These are phyloP conservation scores for Fragum sueziense DNA, from an alignment of 2,888 invertebrate genomes.

Conservation along the genomic window DNA sequence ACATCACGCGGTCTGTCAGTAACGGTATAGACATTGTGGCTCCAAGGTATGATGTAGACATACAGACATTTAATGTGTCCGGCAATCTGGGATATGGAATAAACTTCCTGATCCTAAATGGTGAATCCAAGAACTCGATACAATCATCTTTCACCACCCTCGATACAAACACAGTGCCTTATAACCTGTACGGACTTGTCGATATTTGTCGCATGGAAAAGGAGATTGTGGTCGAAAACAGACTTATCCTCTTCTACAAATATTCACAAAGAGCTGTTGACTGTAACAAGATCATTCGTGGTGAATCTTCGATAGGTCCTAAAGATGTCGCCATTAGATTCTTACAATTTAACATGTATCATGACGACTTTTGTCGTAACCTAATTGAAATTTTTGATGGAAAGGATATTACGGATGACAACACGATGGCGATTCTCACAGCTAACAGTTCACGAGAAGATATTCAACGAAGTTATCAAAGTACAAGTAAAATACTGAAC, in stretches of 20 bases:
- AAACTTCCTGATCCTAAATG: constrained; percentile 94
- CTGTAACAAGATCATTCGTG: constrained; percentile 97
- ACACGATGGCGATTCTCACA: constrained; percentile 65
- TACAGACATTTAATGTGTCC: constrained; percentile 82
- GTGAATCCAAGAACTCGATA: constrained; percentile 88
- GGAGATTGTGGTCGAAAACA: constrained; percentile 93
- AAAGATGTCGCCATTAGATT: constrained; percentile 92
- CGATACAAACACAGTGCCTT: constrained; percentile 89
- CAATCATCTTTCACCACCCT: constrained; percentile 93
- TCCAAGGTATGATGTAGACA: constrained; percentile 89
- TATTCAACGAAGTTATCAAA: constrained; percentile 67
- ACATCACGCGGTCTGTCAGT: constrained; percentile 92
- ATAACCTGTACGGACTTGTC: constrained; percentile 95
- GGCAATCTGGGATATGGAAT: constrained; percentile 94
- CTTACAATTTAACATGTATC: constrained; percentile 79
- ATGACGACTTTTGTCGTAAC: constrained; percentile 85
- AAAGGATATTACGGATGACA: constrained; percentile 89
- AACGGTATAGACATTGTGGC: constrained; percentile 96
- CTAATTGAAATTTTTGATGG: constrained; percentile 95
- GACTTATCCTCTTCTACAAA: constrained; percentile 96
- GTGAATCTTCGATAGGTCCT: constrained; percentile 87
- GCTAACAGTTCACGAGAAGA: constrained; percentile 70
- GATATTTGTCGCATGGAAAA: constrained; percentile 98
- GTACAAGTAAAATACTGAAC: constrained; percentile 85
- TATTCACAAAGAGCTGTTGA: constrained; percentile 98